Evolutionary conservation across 2,797 vertebrate genomes (phyloP), one percentile per base, ranked within the genome.

Genomic region (Pseudomugil gertrudae): DNA sequence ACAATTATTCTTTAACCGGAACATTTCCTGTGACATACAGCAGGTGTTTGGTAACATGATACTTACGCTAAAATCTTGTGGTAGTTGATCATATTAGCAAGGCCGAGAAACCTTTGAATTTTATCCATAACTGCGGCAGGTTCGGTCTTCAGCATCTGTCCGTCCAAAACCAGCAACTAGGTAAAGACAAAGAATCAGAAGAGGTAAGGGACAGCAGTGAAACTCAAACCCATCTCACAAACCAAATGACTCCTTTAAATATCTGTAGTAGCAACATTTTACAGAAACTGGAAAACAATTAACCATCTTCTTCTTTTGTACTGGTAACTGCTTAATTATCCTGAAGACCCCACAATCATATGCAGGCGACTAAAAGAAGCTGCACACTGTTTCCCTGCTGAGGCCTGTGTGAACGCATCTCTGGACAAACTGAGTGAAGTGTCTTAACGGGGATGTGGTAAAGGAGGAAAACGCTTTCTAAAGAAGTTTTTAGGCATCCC

Each of bases 11-110:
- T n/a, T n/a, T n/a, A n/a, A 23, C 10, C 21, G 11, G 2, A 48
- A 48, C 21, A n/a, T n/a, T n/a, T n/a, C n/a, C n/a, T n/a, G n/a
- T n/a, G n/a, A n/a, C n/a, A n/a, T n/a, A n/a, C n/a, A n/a, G n/a
- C n/a, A 47, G 2, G 13, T 10, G 11, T 27, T 27, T 11, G 15
- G 38, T 40, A 7, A n/a, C 27, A 27, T 1, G 47, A 78, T 52
- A 95, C 97, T 97, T 86, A 99, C 98, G 95, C 95, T 77, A 99
- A 84, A 59, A 96, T 96, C 93, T 96, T 99, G 92, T 98, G 96
- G 84, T 98, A 99, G 93, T 99, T 98, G 0, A 98, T 90, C 52
- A 90, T 75, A 81, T 96, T 98, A 33, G 93, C 88, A 81, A 98
- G 93, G 0, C 93, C 84, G 0, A 99, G 94, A 91, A 98, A 99